Percentiles rank a stretch among this genome's conserved stretches.
Conservation (phyloP, 2,113 vertebrate genomes). For the Hypanus sabinus region DNA sequence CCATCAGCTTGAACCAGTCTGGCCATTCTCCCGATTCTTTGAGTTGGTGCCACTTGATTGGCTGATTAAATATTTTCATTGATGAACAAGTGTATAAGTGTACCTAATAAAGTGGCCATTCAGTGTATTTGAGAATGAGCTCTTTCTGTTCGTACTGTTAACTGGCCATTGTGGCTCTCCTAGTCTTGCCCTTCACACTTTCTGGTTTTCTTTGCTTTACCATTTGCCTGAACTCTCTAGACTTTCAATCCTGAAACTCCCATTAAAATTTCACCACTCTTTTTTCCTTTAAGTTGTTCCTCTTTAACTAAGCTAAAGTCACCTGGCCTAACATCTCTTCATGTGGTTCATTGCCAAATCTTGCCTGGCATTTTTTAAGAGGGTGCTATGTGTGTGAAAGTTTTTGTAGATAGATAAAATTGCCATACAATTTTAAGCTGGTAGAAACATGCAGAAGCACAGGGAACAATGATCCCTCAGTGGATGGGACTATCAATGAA, state of each 20-base stretch:
- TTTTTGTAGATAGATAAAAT: not conserved
- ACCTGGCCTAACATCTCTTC: not conserved
- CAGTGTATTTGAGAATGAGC: not conserved
- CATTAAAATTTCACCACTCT: no score
- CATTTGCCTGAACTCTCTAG: no score
- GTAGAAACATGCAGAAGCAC: not conserved
- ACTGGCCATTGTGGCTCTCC: not conserved
- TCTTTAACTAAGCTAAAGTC: not conserved
- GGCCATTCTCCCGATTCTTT: no score
- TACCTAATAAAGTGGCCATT: no score
- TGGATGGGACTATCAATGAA: not conserved
- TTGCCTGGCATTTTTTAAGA: not conserved
- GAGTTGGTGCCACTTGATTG: no score
- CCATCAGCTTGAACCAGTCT: no score
- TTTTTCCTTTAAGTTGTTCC: no score
- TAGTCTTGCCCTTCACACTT: no score
- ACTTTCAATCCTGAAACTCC: no score
- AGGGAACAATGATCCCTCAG: not conserved
- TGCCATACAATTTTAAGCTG: not conserved
- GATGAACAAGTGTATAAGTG: no score
- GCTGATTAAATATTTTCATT: no score
- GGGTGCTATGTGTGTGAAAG: not conserved
- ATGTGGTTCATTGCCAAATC: not conserved
- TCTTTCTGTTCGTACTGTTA: not conserved
- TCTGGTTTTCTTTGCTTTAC: no score